Conservation (phyloP, 1,140 invertebrate species). For the Scaptomyza hsui region DNA sequence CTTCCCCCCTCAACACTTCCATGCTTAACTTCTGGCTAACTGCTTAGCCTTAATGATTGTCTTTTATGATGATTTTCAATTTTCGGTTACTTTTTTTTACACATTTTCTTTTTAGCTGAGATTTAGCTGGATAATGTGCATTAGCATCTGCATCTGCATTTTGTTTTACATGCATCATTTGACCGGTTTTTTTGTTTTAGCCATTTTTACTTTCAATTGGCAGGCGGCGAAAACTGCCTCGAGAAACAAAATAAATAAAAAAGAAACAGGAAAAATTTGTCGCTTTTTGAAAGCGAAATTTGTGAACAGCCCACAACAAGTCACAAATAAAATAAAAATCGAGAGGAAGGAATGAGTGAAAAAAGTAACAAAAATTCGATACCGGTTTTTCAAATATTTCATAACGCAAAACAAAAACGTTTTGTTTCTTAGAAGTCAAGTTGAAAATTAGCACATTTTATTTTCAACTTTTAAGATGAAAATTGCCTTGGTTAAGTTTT, state of each 20-base stretch:
- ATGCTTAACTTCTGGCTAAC: neutral
- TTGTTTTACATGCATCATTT: conserved; percentile 19
- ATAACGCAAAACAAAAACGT: neutral
- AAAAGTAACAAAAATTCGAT: conserved; percentile 54
- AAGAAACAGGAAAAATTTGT: conserved; percentile 58
- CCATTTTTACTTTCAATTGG: conserved; percentile 76
- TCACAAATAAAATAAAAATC: conserved; percentile 24
- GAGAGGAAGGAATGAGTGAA: neutral
- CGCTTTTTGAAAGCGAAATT: conserved; percentile 71
- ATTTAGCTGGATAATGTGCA: neutral
- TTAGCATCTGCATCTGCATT: conserved; percentile 33
- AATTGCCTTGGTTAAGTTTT: too few relatives aligned
- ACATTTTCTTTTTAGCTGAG: conserved; percentile 21
- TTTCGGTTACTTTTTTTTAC: neutral
- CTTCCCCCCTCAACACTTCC: neutral
- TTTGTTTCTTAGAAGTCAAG: neutral
- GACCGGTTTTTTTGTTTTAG: conserved; percentile 58
- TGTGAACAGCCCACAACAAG: conserved; percentile 40
- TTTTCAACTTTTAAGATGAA: too few relatives aligned
- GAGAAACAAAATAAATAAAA: conserved; percentile 43
- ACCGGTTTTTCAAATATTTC: conserved; percentile 51
- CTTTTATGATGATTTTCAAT: conserved; percentile 25
- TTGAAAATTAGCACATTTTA: neutral
- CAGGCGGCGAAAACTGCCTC: conserved; percentile 42
- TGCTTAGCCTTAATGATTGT: conserved; percentile 27